Percentiles rank a stretch among this genome's conserved stretches.
Evolutionary conservation across 2,797 vertebrate genomes (phyloP).

Genomic region (Emydoidea blandingii): DNA sequence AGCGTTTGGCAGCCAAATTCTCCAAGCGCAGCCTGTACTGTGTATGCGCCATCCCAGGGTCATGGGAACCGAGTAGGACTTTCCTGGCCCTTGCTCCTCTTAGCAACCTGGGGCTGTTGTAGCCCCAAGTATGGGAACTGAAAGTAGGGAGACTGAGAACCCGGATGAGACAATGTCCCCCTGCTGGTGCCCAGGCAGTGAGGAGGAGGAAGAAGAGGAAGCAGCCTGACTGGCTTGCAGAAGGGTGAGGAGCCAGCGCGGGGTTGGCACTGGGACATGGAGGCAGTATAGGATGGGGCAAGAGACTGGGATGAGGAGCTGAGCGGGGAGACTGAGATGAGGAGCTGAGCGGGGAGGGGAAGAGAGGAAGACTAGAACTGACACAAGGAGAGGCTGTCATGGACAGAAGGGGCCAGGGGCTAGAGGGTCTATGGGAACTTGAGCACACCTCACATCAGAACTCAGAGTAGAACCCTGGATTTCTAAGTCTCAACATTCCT

Average conservation of each 20-base stretch:
- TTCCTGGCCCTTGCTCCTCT: too few species aligned
- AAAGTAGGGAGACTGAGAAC: too few species aligned
- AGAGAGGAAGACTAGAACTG: accelerated
- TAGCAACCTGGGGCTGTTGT: too few species aligned
- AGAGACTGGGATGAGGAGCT: background rate
- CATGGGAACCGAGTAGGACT: too few species aligned
- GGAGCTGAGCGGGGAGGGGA: background rate
- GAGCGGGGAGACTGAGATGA: background rate
- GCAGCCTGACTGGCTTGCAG: accelerated
- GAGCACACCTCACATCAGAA: background rate
- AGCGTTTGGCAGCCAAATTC: too few species aligned
- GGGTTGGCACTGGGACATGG: accelerated
- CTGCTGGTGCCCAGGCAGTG: too few species aligned
- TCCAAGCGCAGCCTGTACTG: too few species aligned
- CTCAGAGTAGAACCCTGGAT: accelerated
- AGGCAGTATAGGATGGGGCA: background rate
- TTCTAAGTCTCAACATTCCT: accelerated
- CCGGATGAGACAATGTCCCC: too few species aligned
- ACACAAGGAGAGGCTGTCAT: background rate
- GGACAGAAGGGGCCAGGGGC: background rate
- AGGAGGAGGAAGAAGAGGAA: too few species aligned
- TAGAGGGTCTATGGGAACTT: background rate
- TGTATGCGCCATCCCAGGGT: too few species aligned
- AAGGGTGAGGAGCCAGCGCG: background rate
- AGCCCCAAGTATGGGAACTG: too few species aligned